phyloP scores from a whole-genome alignment of 1,140 invertebrate genomes.

The Cotesia vestalis region DNA sequence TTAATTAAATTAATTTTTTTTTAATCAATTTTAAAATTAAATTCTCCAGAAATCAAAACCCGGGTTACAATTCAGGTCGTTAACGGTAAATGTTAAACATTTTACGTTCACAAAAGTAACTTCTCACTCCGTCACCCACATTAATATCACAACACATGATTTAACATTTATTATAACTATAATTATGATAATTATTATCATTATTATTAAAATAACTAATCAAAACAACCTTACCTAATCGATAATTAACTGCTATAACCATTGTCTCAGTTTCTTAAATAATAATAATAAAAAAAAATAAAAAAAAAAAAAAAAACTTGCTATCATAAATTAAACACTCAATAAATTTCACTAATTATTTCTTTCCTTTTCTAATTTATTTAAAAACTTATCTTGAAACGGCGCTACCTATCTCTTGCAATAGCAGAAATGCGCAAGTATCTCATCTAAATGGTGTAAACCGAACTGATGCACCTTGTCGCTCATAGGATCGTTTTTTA shows the following conservation, averaged over 20 bases:
- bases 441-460: too few relatives aligned
- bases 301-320: too few relatives aligned
- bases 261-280: too few relatives aligned
- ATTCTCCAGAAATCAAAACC: constrained; percentile 23
- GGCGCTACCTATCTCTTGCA: too few relatives aligned
- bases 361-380: constrained; percentile 2
- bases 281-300: too few relatives aligned
- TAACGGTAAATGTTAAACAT: constrained; percentile 53
- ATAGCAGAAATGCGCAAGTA: too few relatives aligned
- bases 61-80: constrained; percentile 49
- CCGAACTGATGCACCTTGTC: too few relatives aligned
- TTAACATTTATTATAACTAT: not conserved
- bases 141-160: constrained; percentile 10
- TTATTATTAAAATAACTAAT: too few relatives aligned
- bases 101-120: constrained; percentile 47
- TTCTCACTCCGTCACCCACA: constrained; percentile 16
- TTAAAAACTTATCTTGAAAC: too few relatives aligned
- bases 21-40: not conserved
- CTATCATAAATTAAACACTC: too few relatives aligned
- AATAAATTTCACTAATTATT: not conserved
- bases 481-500: too few relatives aligned
- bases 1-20: not conserved
- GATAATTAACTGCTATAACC: not conserved
- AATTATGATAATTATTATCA: too few relatives aligned
- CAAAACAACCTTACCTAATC: constrained; percentile 8